These are phyloP conservation scores for Nothobranchius kuhntae DNA, from an alignment of 2,113 vertebrate species.

Conservation along the genomic window DNA sequence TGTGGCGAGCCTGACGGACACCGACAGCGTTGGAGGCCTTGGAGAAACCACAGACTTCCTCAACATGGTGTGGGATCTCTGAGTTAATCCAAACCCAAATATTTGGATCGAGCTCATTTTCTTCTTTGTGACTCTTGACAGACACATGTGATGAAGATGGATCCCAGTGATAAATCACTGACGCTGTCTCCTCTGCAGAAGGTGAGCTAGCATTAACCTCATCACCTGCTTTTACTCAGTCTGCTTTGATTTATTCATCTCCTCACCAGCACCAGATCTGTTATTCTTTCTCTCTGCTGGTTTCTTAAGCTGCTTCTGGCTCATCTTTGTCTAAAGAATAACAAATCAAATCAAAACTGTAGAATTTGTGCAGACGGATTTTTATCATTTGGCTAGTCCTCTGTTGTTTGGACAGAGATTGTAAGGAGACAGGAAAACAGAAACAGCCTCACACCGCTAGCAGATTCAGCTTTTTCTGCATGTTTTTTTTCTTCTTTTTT, in stretches of 20 bases:
- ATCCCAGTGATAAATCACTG: slow-evolving; percentile 62
- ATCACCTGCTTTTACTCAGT: not conserved
- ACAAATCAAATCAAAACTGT: too few relatives aligned
- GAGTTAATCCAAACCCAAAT: not conserved
- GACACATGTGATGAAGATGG: slow-evolving; percentile 78
- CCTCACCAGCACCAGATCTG: not conserved
- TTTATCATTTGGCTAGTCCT: too few relatives aligned
- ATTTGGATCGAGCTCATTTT: not conserved
- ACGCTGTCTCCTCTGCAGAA: slow-evolving; percentile 77
- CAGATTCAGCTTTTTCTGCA: not conserved
- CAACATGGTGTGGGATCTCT: slow-evolving; percentile 85
- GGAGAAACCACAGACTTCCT: slow-evolving; percentile 86
- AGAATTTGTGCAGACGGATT: not conserved
- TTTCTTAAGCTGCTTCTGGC: not conserved
- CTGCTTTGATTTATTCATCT: not conserved
- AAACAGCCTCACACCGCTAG: not conserved
- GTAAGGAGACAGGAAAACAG: not conserved
- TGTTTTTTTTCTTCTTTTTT: slow-evolving; percentile 33
- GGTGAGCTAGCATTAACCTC: slow-evolving; percentile 51
- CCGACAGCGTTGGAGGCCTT: slow-evolving; percentile 81
- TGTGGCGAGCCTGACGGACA: slow-evolving; percentile 78
- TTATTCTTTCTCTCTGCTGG: not conserved
- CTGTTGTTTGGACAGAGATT: too few relatives aligned
- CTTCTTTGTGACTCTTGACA: slow-evolving; percentile 24
- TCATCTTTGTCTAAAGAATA: too few relatives aligned